These are phyloP conservation scores for Drosophila pruinosa DNA, from an alignment of 1,140 invertebrate species.

Conservation along the genomic window DNA sequence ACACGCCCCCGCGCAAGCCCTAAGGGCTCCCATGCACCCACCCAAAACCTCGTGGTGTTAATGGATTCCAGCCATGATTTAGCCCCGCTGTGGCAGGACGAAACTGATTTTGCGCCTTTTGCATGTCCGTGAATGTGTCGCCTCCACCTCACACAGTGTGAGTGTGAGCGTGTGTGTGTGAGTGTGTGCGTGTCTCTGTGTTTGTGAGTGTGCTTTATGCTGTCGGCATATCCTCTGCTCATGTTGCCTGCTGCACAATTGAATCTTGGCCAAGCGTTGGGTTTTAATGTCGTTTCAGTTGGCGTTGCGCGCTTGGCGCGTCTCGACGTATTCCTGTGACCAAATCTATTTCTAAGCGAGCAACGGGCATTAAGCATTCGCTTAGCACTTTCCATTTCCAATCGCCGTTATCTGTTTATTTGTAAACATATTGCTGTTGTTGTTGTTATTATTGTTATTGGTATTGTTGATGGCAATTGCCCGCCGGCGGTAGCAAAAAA, in stretches of 20 bases:
- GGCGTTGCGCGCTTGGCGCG: slow-evolving; percentile 82
- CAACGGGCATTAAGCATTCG: slow-evolving; percentile 21
- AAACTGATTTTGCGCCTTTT: slow-evolving; percentile 76
- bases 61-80: slow-evolving; percentile 61
- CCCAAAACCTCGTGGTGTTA: slow-evolving; percentile 46
- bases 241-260: slow-evolving; percentile 53
- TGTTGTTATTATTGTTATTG: slow-evolving; percentile 23
- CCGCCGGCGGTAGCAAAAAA: slow-evolving; percentile 29
- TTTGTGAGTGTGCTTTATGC: slow-evolving; percentile 41
- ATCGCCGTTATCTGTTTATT: slow-evolving; percentile 32
- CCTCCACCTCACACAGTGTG: slow-evolving; percentile 26
- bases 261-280: slow-evolving; percentile 62
- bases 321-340: slow-evolving; percentile 64
- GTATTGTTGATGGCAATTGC: slow-evolving; percentile 24
- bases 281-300: slow-evolving; percentile 75
- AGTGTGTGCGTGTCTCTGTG: background rate
- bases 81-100: slow-evolving; percentile 45
- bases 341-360: slow-evolving; percentile 11
- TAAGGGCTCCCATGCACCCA: background rate
- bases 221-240: slow-evolving; percentile 55
- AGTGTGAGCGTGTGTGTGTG: slow-evolving; percentile 11
- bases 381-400: background rate
- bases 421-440: slow-evolving; percentile 25
- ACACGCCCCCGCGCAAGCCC: background rate
- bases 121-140: slow-evolving; percentile 59